Evolutionary conservation across 2,797 vertebrate genomes (phyloP), one percentile per base, ranked within the genome.

Genomic region (Apogon hyalosoma): DNA sequence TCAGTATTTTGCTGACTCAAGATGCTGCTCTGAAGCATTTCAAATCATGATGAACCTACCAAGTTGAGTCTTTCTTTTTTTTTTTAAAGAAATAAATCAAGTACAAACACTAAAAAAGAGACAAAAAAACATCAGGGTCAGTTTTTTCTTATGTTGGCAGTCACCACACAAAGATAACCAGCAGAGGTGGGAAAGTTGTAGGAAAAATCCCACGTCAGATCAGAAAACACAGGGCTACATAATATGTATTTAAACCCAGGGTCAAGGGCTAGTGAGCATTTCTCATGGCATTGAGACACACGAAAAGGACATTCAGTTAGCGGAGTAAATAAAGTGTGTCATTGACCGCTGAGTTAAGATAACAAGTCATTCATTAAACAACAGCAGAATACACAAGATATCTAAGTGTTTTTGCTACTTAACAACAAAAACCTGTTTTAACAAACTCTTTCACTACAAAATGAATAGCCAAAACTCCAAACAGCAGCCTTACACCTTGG

Each of bases 231-330:
- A 61, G 60, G 43, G 55, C 18, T 45, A 64, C 58, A 63, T 77
- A 50, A 77, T 75, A 71, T 84, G 80, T 88, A 72, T 73, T 86
- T 85, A 86, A 86, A 73, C 83, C 62, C 41, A 31, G 81, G 89
- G 84, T 88, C 88, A 87, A 43, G 75, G 76, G 56, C 69, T 51
- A 72, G 66, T 63, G 73, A 77, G 43, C 41, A 56, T 87, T 90
- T 88, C 83, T 86, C 87, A 89, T 76, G 77, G 60, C 74, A 77
- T 43, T 4, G 10, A 48, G 51, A 72, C 69, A 82, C 73, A 78
- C 62, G 67, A 64, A 80, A 85, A 87, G 87, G 87, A 87, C 88
- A 82, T 74, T 56, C 39, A 62, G 76, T 73, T 59, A 79, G 63
- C 47, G 50, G 45, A 79, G 79, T 70, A 84, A 88, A 90, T 71